These are phyloP conservation scores for Lutraria lutraria DNA, from an alignment of 2,888 invertebrate genomes.

Conservation along the genomic window DNA sequence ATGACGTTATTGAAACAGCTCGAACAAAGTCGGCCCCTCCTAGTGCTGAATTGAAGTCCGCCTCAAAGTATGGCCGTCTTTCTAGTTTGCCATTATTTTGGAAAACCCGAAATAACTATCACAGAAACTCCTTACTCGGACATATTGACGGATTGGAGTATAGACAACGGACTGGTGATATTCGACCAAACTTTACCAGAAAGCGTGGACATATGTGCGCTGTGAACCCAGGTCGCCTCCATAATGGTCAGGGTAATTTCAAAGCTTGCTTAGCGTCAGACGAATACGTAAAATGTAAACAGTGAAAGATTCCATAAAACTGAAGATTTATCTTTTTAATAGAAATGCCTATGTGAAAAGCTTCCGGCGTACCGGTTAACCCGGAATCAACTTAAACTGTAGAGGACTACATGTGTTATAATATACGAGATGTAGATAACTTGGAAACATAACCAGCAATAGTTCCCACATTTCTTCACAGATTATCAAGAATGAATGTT, in stretches of 20 bases:
- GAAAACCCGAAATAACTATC: constrained; percentile 27
- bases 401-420: no score
- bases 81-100: constrained; percentile 24
- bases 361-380: no score
- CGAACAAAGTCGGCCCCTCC: background rate
- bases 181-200: background rate
- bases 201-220: background rate
- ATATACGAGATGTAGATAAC: no score
- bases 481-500: no score
- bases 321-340: background rate
- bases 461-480: no score
- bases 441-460: no score
- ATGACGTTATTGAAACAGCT: background rate
- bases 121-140: background rate
- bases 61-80: background rate
- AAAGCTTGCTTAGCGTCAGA: background rate
- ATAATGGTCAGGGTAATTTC: background rate
- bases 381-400: no score
- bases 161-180: background rate
- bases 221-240: no score
- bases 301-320: background rate
- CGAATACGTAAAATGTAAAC: background rate
- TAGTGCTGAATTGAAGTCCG: background rate
- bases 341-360: no score
- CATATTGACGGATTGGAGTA: background rate